Evolutionary conservation across 2,888 invertebrate species (phyloP), one percentile per base, ranked within the genome.

Genomic region (Clusia tigrina): DNA sequence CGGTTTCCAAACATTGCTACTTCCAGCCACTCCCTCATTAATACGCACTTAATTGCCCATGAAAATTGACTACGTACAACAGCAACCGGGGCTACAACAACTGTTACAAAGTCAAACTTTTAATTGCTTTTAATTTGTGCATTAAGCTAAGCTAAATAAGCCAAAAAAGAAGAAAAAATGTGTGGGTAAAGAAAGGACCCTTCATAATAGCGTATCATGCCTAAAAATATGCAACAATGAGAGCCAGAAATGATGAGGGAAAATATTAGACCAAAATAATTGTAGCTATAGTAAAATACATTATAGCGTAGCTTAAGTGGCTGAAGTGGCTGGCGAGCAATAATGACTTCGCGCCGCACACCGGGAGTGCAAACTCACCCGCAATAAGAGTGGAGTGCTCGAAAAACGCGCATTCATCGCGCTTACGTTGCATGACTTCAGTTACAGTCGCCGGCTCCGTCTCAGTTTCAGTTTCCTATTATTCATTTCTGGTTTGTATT

Each of bases 41-140:
- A n/a, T 42, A 42, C 48, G 20, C 20, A 18, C 18, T 48, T 48
- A 48, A 48, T 48, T 48, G 48, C 22, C 22, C 48, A 20, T 48
- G 22, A 48, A 48, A 48, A 20, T 18, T 15, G 6, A 18, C 48
- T 20, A 48, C 48, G 22, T 20, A 48, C 48, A 48, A 48, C 20
- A 48, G 15, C 48, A 48, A 20, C 48, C 18, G 5, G 6, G n/a
- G n/a, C 20, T 20, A 48, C 22, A 48, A 20, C 22, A 48, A 48
- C 22, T 20, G n/a, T n/a, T n/a, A 48, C 48, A 48, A 48, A 26
- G 55, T 9, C 38, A 17, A 55, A 55, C 55, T 55, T 55, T 55
- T 55, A 55, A 55, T 55, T 55, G 38, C 55, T 55, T 55, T 55
- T 54, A 54, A 54, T 54, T 54, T 54, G 54, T 54, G 54, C 26